phyloP scores from a whole-genome alignment of 2,797 vertebrate genomes.

The Bradypodion pumilum region DNA sequence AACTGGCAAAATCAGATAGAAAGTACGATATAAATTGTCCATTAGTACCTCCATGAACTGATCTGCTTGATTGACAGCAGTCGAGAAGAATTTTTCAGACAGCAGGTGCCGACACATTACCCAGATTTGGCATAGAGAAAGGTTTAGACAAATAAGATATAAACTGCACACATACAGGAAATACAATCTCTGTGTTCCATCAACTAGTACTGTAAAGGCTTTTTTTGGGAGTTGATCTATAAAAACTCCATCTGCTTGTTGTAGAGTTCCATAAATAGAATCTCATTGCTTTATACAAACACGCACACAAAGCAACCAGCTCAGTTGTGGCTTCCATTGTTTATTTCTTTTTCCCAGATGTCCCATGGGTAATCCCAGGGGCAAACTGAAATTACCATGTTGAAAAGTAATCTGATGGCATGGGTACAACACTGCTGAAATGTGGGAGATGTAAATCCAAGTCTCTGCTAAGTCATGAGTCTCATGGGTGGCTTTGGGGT shows the following conservation, averaged over 20 bases:
- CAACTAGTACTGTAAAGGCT: background rate
- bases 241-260: slow-evolving; percentile 18
- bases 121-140: background rate
- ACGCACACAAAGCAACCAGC: background rate
- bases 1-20: background rate
- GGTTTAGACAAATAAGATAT: background rate
- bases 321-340: background rate
- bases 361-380: too few species aligned
- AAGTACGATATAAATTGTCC: background rate
- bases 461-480: too few species aligned
- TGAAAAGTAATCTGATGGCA: too few species aligned
- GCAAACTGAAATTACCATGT: too few species aligned
- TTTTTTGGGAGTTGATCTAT: background rate
- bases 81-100: background rate
- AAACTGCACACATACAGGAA: background rate
- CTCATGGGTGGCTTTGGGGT: too few species aligned
- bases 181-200: background rate
- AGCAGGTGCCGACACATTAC: background rate
- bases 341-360: background rate
- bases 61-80: background rate
- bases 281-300: background rate
- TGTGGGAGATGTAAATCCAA: too few species aligned
- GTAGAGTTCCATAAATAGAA: slow-evolving; percentile 23
- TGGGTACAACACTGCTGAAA: too few species aligned
- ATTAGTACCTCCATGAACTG: background rate